Evolutionary conservation across 2,797 vertebrate genomes (phyloP), one percentile per base, ranked within the genome.

Genomic region (Sebastes miniatus): DNA sequence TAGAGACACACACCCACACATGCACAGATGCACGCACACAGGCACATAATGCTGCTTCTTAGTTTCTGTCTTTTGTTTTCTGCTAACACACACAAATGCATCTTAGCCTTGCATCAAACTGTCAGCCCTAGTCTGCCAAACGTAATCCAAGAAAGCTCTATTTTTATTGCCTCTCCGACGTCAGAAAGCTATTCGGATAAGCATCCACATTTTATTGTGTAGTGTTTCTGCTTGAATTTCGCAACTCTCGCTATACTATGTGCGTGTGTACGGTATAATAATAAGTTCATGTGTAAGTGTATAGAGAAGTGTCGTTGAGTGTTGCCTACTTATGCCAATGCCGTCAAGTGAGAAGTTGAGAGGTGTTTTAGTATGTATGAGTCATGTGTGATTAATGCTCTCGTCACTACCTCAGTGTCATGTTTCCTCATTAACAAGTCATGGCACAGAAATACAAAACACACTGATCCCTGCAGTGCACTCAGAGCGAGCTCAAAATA

Each of bases 361-460:
- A 84, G 74, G 67, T 82, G 88, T 75, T 87, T 76, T 84, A 81
- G 86, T 88, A 84, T 83, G 79, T 89, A 87, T 93, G 92, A 90
- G 83, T 89, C 72, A 88, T 88, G 80, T 92, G 90, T 93, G 90
- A 92, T 91, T 93, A 91, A 92, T 89, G 77, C 84, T 86, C 79
- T 62, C n/a, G 32, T 89, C 77, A 70, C 74, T 82, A 63, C 54
- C 66, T 81, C 82, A 71, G 81, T 77, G 81, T 88, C 83, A 78
- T 39, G 76, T 91, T 90, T 92, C 90, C 85, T 91, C 88, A 93
- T 94, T 91, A 93, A 87, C 76, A 72, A 88, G 82, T 87, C 83
- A 87, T 86, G 72, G 65, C 71, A 59, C 65, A 70, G 83, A 81
- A 85, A 76, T 11, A 71, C 24, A 68, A 59, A 74, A 69, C 57